Conservation (phyloP, 2,888 invertebrate species). For the Pilophorus perplexus region DNA sequence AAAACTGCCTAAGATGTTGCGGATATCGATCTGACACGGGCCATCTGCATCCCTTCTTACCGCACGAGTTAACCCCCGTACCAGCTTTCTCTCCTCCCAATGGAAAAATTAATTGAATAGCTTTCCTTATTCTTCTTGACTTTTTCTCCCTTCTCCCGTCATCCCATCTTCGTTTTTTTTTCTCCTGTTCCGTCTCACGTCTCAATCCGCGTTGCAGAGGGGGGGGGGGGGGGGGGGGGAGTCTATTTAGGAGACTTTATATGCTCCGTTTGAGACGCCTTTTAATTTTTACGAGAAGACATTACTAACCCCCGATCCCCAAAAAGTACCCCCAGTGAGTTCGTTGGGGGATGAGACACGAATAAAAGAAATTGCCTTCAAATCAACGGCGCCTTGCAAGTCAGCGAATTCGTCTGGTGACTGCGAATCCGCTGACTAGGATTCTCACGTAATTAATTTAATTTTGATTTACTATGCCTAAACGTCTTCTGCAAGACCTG, state of each 20-base stretch:
- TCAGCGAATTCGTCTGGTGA: too few species aligned
- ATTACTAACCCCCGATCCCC: slow-evolving; percentile 28
- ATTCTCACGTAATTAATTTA: too few species aligned
- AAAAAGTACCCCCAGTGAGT: neutral
- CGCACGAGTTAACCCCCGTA: slow-evolving; percentile 47
- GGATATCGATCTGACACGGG: slow-evolving; percentile 44
- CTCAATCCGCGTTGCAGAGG: slow-evolving; percentile 34
- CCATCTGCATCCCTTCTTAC: slow-evolving; percentile 47
- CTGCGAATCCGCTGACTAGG: too few species aligned
- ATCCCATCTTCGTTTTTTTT: slow-evolving; percentile 39
- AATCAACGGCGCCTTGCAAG: too few species aligned
- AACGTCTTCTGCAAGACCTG: too few species aligned
- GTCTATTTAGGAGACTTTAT: slow-evolving; percentile 46
- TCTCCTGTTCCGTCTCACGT: slow-evolving; percentile 42
- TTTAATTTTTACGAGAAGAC: slow-evolving; percentile 48
- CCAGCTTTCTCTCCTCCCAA: slow-evolving; percentile 45
- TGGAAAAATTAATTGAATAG: slow-evolving; percentile 50
- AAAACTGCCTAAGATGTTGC: slow-evolving; percentile 43
- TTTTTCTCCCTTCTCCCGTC: slow-evolving; percentile 37
- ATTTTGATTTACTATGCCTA: too few species aligned
- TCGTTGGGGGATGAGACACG: slow-evolving; percentile 4
- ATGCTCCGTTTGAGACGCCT: slow-evolving; percentile 46
- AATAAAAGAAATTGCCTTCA: neutral
- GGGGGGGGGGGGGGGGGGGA: slow-evolving; percentile 40
- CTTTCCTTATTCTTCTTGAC: slow-evolving; percentile 47